These are phyloP conservation scores for Dasypolia templi DNA, from an alignment of 2,888 invertebrate genomes.

Conservation along the genomic window DNA sequence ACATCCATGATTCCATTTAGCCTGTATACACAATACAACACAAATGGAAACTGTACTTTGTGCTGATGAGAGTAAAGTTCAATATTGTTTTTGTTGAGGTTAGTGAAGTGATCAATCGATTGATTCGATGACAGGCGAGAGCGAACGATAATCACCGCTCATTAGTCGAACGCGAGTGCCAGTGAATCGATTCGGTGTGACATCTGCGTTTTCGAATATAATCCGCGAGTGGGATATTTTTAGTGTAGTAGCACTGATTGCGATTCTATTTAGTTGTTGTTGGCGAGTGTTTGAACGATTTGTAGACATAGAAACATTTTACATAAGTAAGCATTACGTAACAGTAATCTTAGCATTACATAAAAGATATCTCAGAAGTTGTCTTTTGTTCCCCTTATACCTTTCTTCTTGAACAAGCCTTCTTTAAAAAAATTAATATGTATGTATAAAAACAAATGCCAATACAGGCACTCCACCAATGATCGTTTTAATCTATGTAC, in stretches of 20 bases:
- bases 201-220: constrained; percentile 72
- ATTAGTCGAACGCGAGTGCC: constrained; percentile 76
- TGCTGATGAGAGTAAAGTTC: constrained; percentile 50
- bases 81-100: constrained; percentile 45
- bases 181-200: constrained; percentile 76
- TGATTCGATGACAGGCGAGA: constrained; percentile 82
- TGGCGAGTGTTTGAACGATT: background rate
- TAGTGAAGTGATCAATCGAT: constrained; percentile 78
- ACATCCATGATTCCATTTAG: constrained; percentile 72
- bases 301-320: background rate
- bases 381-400: background rate
- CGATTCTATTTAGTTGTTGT: constrained; percentile 53
- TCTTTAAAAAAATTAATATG: background rate
- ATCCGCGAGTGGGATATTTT: constrained; percentile 65
- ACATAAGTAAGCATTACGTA: background rate
- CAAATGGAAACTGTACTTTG: constrained; percentile 51
- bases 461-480: background rate
- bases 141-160: constrained; percentile 82
- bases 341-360: background rate
- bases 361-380: background rate
- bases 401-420: too few species aligned
- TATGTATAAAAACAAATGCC: background rate
- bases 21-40: constrained; percentile 60
- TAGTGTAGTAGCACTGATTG: constrained; percentile 64
- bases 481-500: background rate